A percentile compares a stretch with the other conserved stretches of the same genome.
Evolutionary conservation across 1,140 invertebrate species (phyloP).

Genomic region (Drosophila ercepeae): DNA sequence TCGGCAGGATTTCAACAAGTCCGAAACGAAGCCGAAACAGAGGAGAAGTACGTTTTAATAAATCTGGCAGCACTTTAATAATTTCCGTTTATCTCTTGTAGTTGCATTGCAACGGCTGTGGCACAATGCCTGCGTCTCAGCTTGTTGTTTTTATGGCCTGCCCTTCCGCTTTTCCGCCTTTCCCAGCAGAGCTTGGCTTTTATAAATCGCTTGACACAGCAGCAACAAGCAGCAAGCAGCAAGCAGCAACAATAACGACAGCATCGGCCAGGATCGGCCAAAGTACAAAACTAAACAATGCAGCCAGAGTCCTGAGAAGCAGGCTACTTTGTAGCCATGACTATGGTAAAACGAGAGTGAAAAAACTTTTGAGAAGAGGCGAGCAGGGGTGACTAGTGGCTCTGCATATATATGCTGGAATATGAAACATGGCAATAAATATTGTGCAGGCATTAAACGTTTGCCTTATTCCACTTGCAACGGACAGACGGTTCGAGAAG

Average conservation of each 20-base stretch:
- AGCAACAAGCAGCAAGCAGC: conserved; percentile 36
- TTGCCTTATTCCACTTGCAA: conserved; percentile 71
- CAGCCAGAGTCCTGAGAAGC: conserved; percentile 41
- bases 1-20: conserved; percentile 29
- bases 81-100: conserved; percentile 77
- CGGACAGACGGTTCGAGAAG: not conserved
- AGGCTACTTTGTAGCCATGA: conserved; percentile 61
- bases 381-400: no score
- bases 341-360: conserved; percentile 40
- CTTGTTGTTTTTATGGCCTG: conserved; percentile 58
- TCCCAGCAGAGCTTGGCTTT: conserved; percentile 52
- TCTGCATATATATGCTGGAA: conserved; percentile 40
- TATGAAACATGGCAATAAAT: conserved; percentile 82
- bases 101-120: conserved; percentile 54
- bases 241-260: conserved; percentile 20
- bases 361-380: conserved; percentile 5
- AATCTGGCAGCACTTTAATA: conserved; percentile 81
- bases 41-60: conserved; percentile 75
- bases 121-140: conserved; percentile 37
- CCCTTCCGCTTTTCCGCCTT: conserved; percentile 1
- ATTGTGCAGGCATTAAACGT: conserved; percentile 81
- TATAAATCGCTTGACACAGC: conserved; percentile 80
- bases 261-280: conserved; percentile 36
- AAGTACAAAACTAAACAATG: conserved; percentile 79
- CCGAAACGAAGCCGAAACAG: not conserved